Base-by-base conservation (phyloP, 2,888 invertebrate species). In the Chydorus sphaericus region DNA sequence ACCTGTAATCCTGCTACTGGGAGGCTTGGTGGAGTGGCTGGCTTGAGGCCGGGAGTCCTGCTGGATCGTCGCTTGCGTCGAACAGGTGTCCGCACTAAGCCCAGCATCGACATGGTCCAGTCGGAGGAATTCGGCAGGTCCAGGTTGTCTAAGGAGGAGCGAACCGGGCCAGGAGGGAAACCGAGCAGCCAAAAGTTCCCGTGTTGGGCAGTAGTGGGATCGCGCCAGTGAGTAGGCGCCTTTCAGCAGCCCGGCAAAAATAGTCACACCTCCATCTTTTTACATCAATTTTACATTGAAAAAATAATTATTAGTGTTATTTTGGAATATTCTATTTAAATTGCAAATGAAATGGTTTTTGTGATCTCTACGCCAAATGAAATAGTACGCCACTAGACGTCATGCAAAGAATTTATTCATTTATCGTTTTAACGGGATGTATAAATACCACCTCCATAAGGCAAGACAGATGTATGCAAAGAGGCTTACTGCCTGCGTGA, bases 111-210 rank as follows among this genome's bases (percentile, higher is more conserved):
- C 87, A 91, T 92, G 91, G 90, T 77, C 75, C 75, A 75, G 79
- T 78, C 72, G 79, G 83, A 82, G 90, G 88, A 92, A 81, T 82
- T 79, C 70, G 68, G 75, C 77, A 75, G 70, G 73, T 75, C 83
- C 86, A 87, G 86, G 92, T 93, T 85, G 78, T 79, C 81, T 85
- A 90, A 92, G 82, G 92, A 90, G 89, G 82, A 87, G 85, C 84
- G 91, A 76, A 92, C 78, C 85, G 92, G 92, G 90, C 88, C 89
- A 92, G 92, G 83, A 87, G 87, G 88, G 91, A 85, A 88, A 91
- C 88, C 82, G 86, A 92, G 91, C 92, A 93, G 90, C 89, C 90
- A 91, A 92, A 90, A 93, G 89, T 86, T 85, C 82, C 89, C 90
- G 89, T 86, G 90, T 88, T 80, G 83, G 79, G 86, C 90, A 90